A percentile compares a stretch with the other conserved stretches of the same genome.
Evolutionary conservation across 2,113 vertebrate genomes (phyloP).

Genomic region (Xiphophorus maculatus): DNA sequence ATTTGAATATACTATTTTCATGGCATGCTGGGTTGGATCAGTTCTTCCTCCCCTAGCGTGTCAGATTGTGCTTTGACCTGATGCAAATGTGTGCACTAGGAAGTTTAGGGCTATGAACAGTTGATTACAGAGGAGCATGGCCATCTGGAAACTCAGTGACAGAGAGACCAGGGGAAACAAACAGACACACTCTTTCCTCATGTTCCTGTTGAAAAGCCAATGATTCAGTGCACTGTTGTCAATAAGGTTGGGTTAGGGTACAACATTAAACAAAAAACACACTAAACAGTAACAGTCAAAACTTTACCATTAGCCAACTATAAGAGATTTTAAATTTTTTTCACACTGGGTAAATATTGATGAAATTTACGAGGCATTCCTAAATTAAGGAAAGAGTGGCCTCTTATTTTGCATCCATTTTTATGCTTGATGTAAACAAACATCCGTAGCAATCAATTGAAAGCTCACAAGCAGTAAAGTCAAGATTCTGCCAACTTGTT

Average conservation of each 20-base stretch:
- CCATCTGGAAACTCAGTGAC: conserved; percentile 78
- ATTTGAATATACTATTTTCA: conserved; percentile 66
- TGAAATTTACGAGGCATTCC: too few relatives aligned
- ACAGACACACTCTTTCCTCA: conserved; percentile 52
- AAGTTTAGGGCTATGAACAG: conserved; percentile 64
- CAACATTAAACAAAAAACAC: conserved; percentile 18
- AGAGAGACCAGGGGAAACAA: conserved; percentile 55
- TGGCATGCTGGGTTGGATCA: conserved; percentile 68
- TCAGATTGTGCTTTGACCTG: conserved; percentile 73
- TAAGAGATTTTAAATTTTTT: too few relatives aligned
- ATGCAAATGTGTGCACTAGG: conserved; percentile 69
- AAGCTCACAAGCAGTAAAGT: too few relatives aligned
- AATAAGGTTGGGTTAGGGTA: conserved; percentile 28
- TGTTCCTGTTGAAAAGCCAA: conserved; percentile 57
- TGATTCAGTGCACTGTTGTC: conserved; percentile 36
- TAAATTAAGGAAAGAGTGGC: too few relatives aligned
- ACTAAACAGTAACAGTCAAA: conserved; percentile 21
- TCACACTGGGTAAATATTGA: too few relatives aligned
- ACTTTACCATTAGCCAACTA: neutral
- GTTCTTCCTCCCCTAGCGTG: conserved; percentile 61
- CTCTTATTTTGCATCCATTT: too few relatives aligned
- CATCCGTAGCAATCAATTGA: neutral
- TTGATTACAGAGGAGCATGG: conserved; percentile 54
- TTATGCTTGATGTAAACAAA: neutral
- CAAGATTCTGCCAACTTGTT: too few relatives aligned